Percentiles rank a stretch among this genome's conserved stretches.
phyloP scores from a whole-genome alignment of 92 coral and sea anemone genomes.

The Epizoanthus stellaris region DNA sequence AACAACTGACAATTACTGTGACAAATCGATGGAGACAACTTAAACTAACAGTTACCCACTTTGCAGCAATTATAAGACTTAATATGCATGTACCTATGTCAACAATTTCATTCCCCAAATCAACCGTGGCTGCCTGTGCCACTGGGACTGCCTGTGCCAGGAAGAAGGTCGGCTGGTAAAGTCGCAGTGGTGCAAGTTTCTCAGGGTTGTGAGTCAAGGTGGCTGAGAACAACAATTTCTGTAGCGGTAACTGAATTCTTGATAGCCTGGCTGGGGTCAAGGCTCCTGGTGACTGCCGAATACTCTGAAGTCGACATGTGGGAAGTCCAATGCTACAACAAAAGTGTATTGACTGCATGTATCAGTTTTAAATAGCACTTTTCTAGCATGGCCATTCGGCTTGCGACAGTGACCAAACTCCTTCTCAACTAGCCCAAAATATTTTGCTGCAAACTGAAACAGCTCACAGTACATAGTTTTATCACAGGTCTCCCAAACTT shows the following conservation, averaged over 20 bases:
- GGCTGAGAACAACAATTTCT: constrained; percentile 95
- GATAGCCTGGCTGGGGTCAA: constrained; percentile 75
- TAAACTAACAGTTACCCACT: too few relatives aligned
- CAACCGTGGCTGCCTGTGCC: constrained; percentile 6
- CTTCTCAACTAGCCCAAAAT: too few relatives aligned
- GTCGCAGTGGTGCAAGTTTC: constrained; percentile 85
- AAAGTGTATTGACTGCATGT: constrained; percentile 7
- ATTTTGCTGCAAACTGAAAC: too few relatives aligned
- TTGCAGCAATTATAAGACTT: not conserved
- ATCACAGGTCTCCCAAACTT: too few relatives aligned
- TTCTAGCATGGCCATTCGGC: too few relatives aligned
- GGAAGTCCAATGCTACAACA: constrained; percentile 36
- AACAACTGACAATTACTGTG: too few relatives aligned
- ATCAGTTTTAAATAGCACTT: not conserved
- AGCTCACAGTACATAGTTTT: too few relatives aligned
- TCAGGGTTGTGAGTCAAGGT: constrained; percentile 97
- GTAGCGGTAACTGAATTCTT: constrained; percentile 83
- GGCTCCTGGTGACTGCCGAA: constrained; percentile 57
- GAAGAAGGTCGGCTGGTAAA: constrained; percentile 75
- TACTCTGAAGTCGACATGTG: constrained; percentile 59
- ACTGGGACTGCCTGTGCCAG: constrained; percentile 56
- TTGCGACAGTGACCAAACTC: too few relatives aligned
- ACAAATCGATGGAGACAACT: too few relatives aligned
- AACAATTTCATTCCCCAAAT: not conserved
- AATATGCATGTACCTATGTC: not conserved